phyloP scores from a whole-genome alignment of 2,888 invertebrate species.

The Drosophila kanekoi region DNA sequence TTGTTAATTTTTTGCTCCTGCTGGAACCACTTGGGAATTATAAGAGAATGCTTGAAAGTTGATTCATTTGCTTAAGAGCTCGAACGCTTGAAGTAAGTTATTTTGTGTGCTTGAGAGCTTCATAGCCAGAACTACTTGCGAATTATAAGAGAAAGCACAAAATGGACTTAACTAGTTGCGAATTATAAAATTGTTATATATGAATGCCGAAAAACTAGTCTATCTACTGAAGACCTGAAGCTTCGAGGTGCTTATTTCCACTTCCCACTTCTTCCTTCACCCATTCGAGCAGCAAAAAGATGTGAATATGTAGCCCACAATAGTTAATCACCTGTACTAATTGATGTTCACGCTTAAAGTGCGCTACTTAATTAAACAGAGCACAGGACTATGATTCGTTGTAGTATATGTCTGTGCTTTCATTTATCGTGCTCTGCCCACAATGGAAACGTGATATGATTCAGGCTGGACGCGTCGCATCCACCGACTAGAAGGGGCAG shows the following conservation, averaged over 20 bases:
- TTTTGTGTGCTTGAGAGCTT: no score
- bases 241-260: no score
- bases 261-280: no score
- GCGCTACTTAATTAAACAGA: neutral
- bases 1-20: no score
- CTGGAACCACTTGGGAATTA: neutral
- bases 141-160: neutral
- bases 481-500: slow-evolving; percentile 16
- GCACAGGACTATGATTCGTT: neutral
- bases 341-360: neutral
- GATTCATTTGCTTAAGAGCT: no score
- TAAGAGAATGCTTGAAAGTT: no score
- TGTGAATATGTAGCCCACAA: neutral
- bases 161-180: no score
- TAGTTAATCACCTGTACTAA: neutral
- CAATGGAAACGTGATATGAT: slow-evolving; percentile 28
- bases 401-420: neutral
- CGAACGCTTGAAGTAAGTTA: neutral
- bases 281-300: neutral
- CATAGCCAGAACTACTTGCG: neutral
- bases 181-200: no score
- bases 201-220: no score
- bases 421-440: neutral
- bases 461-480: slow-evolving; percentile 13
- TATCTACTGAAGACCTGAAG: no score